Evolutionary conservation across 2,797 vertebrate species (phyloP).

Genomic region (Gobionotothen gibberifrons): DNA sequence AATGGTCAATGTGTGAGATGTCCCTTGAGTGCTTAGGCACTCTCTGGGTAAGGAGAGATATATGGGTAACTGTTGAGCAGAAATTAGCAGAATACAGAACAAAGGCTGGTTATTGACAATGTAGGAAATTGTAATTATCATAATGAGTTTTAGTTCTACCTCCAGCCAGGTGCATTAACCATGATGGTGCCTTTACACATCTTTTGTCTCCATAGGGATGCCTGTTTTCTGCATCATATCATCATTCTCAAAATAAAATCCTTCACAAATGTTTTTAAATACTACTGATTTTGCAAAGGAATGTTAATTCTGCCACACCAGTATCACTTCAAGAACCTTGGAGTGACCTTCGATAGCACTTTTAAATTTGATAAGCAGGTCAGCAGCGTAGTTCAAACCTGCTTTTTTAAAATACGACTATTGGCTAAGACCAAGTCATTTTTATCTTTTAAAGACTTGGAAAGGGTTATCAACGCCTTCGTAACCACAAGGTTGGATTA

Average conservation of each 20-base stretch:
- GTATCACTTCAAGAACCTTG: too few species aligned
- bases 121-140: slow-evolving; percentile 72
- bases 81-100: slow-evolving; percentile 41
- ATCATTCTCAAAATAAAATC: slow-evolving; percentile 32
- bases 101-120: slow-evolving; percentile 51
- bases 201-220: slow-evolving; percentile 33
- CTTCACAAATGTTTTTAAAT: slow-evolving; percentile 17
- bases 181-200: slow-evolving; percentile 35
- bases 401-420: too few species aligned
- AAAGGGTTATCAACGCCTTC: too few species aligned
- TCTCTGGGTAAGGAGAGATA: slow-evolving; percentile 39
- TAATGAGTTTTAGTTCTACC: slow-evolving; percentile 61
- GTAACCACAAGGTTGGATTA: too few species aligned
- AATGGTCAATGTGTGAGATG: slow-evolving; percentile 28
- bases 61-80: slow-evolving; percentile 49
- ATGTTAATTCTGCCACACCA: not conserved
- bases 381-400: too few species aligned
- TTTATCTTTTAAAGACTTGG: too few species aligned
- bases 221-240: slow-evolving; percentile 37
- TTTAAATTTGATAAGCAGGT: too few species aligned
- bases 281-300: not conserved
- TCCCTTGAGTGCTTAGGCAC: slow-evolving; percentile 32
- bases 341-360: too few species aligned
- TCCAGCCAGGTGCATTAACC: slow-evolving; percentile 50
- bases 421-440: too few species aligned